Conservation (phyloP, 2,888 invertebrate species). For the Romanomermis culicivorax region DNA sequence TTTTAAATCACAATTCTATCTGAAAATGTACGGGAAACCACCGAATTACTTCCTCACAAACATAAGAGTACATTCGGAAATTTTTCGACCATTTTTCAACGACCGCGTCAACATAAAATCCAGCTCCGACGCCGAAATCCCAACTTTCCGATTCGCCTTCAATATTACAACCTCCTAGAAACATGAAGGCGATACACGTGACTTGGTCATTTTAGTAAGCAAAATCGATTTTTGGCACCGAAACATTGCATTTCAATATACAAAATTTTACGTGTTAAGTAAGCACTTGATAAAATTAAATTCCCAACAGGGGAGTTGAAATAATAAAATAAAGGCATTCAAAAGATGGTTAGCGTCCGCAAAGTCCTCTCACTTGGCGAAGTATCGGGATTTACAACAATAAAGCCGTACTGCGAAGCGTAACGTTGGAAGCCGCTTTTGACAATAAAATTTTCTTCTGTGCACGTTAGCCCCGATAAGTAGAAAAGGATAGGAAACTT, state of each 20-base stretch:
- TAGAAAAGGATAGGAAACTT: slow-evolving; percentile 20
- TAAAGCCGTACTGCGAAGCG: slow-evolving; percentile 61
- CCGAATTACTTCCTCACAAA: slow-evolving; percentile 52
- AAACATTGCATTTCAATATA: background rate
- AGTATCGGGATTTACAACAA: slow-evolving; percentile 82
- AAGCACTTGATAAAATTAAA: too few relatives aligned
- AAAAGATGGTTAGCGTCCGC: too few relatives aligned
- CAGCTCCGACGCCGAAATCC: slow-evolving; percentile 86
- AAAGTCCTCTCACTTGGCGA: slow-evolving; percentile 46
- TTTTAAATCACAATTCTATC: too few relatives aligned
- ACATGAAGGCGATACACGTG: too few relatives aligned
- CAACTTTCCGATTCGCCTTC: slow-evolving; percentile 72
- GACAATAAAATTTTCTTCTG: slow-evolving; percentile 78
- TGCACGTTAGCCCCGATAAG: slow-evolving; percentile 52
- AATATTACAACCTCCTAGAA: slow-evolving; percentile 46
- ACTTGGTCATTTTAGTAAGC: slow-evolving; percentile 13
- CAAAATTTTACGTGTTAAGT: too few relatives aligned
- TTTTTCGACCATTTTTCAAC: slow-evolving; percentile 72
- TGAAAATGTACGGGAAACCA: too few relatives aligned
- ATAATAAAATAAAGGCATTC: too few relatives aligned
- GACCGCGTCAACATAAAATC: slow-evolving; percentile 81
- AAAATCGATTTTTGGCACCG: background rate
- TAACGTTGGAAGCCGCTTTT: slow-evolving; percentile 83
- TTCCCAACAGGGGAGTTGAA: too few relatives aligned
- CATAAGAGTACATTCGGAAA: slow-evolving; percentile 82